Evolutionary conservation across 2,888 invertebrate genomes (phyloP).

Genomic region (Synanthedon myopaeformis): DNA sequence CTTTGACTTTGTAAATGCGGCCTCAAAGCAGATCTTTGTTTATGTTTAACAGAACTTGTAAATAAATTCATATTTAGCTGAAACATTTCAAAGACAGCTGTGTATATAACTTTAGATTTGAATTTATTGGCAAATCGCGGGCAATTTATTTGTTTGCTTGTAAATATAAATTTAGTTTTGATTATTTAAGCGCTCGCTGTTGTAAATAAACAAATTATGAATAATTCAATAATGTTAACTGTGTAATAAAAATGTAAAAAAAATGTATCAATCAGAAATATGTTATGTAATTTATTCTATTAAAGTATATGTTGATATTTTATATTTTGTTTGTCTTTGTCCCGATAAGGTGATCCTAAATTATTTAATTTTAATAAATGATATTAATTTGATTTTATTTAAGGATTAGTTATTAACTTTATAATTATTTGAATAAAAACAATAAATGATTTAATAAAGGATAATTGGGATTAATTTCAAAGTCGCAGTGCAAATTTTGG

Average conservation of each 20-base stretch:
- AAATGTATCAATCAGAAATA: constrained; percentile 13
- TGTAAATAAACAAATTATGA: not conserved
- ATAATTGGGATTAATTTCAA: too few relatives aligned
- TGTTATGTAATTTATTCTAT: constrained; percentile 21
- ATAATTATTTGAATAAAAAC: too few relatives aligned
- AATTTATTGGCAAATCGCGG: constrained; percentile 12
- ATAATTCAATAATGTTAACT: constrained; percentile 2
- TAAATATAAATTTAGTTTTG: constrained; percentile 19
- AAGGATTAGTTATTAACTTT: too few relatives aligned
- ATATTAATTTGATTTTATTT: too few relatives aligned
- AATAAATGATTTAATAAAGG: too few relatives aligned
- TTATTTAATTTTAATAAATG: too few relatives aligned
- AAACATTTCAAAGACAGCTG: constrained; percentile 12
- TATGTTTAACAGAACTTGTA: not conserved
- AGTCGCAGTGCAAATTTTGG: too few relatives aligned
- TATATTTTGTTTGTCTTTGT: too few relatives aligned
- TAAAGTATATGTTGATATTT: constrained; percentile 30
- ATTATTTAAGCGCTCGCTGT: constrained; percentile 3
- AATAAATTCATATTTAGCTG: not conserved
- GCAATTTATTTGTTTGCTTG: constrained; percentile 21
- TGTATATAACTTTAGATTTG: constrained; percentile 18
- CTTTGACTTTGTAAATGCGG: not conserved
- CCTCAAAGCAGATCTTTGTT: not conserved
- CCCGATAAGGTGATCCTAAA: too few relatives aligned
- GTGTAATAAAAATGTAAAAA: constrained; percentile 12